These are phyloP conservation scores for Hesperophylax magnus DNA, from an alignment of 1,140 invertebrate species.

Conservation along the genomic window DNA sequence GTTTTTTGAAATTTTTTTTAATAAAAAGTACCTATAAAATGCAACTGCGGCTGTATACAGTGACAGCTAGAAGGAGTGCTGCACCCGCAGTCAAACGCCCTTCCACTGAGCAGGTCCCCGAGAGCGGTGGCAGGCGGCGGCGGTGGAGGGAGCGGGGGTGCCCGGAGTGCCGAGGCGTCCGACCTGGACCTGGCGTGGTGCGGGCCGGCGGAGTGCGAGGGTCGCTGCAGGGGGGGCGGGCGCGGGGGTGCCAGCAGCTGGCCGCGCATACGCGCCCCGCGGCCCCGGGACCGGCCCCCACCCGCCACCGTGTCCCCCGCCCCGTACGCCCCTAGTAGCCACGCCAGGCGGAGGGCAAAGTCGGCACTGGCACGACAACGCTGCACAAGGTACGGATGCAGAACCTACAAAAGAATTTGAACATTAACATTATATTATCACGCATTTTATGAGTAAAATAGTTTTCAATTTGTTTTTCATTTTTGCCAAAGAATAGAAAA, in stretches of 20 bases:
- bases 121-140: slow-evolving; percentile 76
- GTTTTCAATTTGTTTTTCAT: no score
- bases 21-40: slow-evolving; percentile 48
- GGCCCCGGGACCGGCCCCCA: slow-evolving; percentile 81
- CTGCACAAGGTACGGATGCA: slow-evolving; percentile 95
- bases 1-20: no score
- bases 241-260: slow-evolving; percentile 59
- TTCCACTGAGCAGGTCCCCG: slow-evolving; percentile 93
- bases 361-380: slow-evolving; percentile 95
- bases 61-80: slow-evolving; percentile 72
- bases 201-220: slow-evolving; percentile 64
- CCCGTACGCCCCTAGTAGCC: slow-evolving; percentile 95
- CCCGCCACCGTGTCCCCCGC: slow-evolving; percentile 76
- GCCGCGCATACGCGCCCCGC: slow-evolving; percentile 82
- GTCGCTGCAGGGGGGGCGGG: slow-evolving; percentile 73
- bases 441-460: no score
- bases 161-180: slow-evolving; percentile 82
- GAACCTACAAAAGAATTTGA: slow-evolving; percentile 64
- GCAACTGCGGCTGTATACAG: slow-evolving; percentile 54
- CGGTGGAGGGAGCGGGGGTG: slow-evolving; percentile 63
- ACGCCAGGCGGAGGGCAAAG: slow-evolving; percentile 95
- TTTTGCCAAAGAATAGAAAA: no score
- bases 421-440: background rate
- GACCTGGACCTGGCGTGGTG: slow-evolving; percentile 83
- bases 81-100: slow-evolving; percentile 97